Conservation (phyloP, 2,888 invertebrate species). For the Globia sparganii region DNA sequence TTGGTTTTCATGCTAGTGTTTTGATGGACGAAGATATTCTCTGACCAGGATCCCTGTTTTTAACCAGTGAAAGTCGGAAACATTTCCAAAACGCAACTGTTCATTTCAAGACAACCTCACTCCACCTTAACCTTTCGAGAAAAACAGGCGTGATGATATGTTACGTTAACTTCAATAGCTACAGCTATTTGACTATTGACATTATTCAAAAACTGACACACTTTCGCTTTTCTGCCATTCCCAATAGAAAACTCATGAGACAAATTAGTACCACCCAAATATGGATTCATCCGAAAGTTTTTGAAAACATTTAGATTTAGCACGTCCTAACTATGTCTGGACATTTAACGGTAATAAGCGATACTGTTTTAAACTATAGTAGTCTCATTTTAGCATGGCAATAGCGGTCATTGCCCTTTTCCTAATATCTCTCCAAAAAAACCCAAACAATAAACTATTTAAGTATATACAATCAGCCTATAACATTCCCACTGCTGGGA, state of each 20-base stretch:
- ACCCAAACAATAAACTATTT: not conserved
- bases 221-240: conserved; percentile 21
- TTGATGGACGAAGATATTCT: not conserved
- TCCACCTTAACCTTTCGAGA: not conserved
- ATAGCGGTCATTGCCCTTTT: not conserved
- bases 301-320: conserved; percentile 28
- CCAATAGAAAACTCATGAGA: conserved; percentile 16
- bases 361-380: conserved; percentile 31
- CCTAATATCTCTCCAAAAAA: not conserved
- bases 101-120: not conserved
- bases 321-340: conserved; percentile 19
- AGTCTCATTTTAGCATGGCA: not conserved
- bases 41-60: not conserved
- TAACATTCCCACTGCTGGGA: no score
- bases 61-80: not conserved
- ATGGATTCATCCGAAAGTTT: conserved; percentile 40
- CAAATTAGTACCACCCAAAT: conserved; percentile 44
- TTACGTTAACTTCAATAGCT: not conserved
- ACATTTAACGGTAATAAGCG: conserved; percentile 31
- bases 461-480: no score
- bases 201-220: conserved; percentile 4
- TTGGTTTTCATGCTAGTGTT: not conserved
- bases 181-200: conserved; percentile 7
- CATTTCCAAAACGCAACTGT: not conserved
- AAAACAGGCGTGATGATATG: not conserved